Evolutionary conservation across 2,888 invertebrate species (phyloP).

Genomic region (Syritta pipiens): DNA sequence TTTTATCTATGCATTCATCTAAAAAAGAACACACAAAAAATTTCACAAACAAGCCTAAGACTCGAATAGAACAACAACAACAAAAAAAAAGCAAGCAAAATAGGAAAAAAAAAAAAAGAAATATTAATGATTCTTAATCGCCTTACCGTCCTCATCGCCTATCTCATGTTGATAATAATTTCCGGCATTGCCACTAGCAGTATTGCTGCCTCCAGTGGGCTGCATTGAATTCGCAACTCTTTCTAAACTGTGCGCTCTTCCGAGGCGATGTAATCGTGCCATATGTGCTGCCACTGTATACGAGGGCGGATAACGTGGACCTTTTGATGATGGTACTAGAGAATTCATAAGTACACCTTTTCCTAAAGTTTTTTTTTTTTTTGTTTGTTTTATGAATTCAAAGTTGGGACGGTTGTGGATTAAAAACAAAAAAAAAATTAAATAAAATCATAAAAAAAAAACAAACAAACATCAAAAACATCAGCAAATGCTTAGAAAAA

Average conservation of each 20-base stretch:
- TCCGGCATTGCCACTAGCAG: slow-evolving; percentile 16
- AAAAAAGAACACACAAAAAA: not conserved
- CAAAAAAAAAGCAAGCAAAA: not conserved
- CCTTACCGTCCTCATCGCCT: slow-evolving; percentile 61
- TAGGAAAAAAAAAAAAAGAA: not conserved
- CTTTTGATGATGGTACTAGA: slow-evolving; percentile 52
- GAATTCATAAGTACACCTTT: slow-evolving; percentile 38
- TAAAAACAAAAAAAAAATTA: slow-evolving; percentile 45
- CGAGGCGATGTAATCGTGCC: slow-evolving; percentile 89
- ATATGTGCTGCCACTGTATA: slow-evolving; percentile 93
- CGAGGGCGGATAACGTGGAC: slow-evolving; percentile 84
- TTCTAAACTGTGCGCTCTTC: slow-evolving; percentile 92
- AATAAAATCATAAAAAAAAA: slow-evolving; percentile 2
- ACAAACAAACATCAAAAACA: not conserved
- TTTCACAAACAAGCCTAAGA: not conserved
- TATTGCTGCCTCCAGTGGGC: slow-evolving; percentile 1
- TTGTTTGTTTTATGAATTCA: not conserved
- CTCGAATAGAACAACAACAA: not conserved
- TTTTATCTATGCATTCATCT: too few relatives aligned
- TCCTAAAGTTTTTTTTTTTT: slow-evolving; percentile 18
- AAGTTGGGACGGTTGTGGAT: slow-evolving; percentile 2
- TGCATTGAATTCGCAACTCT: slow-evolving; percentile 81
- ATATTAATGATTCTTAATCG: slow-evolving; percentile 1
- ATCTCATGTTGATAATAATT: slow-evolving; percentile 57
- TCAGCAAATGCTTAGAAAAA: not conserved